Conservation (phyloP, 2,113 vertebrate genomes). For the Megalops atlanticus region DNA sequence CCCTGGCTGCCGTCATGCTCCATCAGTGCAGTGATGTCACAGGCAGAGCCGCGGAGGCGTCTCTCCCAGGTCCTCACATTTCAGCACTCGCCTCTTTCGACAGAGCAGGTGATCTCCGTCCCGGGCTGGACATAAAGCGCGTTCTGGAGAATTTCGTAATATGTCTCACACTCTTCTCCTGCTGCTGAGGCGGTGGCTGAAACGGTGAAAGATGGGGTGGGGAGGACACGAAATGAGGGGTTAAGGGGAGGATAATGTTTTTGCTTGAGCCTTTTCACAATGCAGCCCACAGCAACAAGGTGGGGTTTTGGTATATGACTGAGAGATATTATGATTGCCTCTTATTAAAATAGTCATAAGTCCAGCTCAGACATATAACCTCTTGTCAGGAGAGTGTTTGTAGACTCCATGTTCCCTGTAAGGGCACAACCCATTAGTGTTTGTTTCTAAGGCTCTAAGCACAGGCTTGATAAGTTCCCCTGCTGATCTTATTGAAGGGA, state of each 20-base stretch:
- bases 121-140: background rate
- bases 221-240: slow-evolving; percentile 37
- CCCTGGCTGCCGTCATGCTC: background rate
- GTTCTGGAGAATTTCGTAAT: slow-evolving; percentile 13
- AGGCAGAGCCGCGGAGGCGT: slow-evolving; percentile 26
- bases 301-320: background rate
- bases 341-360: too few relatives aligned
- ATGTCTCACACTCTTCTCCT: slow-evolving; percentile 11
- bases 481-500: background rate
- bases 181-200: slow-evolving; percentile 9
- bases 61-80: slow-evolving; percentile 21
- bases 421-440: background rate
- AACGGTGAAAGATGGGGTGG: slow-evolving; percentile 5
- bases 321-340: too few relatives aligned
- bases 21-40: slow-evolving; percentile 16
- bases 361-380: background rate
- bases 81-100: slow-evolving; percentile 11
- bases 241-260: background rate
- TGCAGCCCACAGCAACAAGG: background rate
- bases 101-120: slow-evolving; percentile 17
- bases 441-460: background rate
- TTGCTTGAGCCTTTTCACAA: background rate
- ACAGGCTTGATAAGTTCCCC: background rate
- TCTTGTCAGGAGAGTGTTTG: background rate
- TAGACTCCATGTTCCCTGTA: background rate